These are phyloP conservation scores for Collichthys lucidus DNA, from an alignment of 2,113 vertebrate genomes.

Conservation along the genomic window DNA sequence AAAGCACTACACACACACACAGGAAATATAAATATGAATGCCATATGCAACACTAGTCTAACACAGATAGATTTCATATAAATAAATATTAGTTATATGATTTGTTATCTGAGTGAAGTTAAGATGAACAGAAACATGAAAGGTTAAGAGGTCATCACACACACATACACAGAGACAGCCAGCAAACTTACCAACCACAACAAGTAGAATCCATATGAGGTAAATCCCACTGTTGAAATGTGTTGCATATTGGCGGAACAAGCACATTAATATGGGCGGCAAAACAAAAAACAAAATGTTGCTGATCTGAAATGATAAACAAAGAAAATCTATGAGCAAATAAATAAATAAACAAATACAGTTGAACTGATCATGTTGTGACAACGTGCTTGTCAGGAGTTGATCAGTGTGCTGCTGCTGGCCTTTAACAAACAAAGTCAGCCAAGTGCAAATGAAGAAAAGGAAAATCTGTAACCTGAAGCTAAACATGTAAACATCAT, in stretches of 20 bases:
- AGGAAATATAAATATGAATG: no score
- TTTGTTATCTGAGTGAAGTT: not conserved
- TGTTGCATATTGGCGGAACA: constrained; percentile 95
- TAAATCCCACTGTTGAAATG: constrained; percentile 99
- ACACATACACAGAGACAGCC: not conserved
- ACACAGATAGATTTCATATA: not conserved
- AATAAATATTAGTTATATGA: no score
- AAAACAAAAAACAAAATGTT: constrained; percentile 98
- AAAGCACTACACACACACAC: no score
- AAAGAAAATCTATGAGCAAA: constrained; percentile 61
- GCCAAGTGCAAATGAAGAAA: constrained; percentile 28
- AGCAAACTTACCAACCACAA: constrained; percentile 95
- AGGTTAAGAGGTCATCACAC: constrained; percentile 29
- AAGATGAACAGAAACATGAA: not conserved
- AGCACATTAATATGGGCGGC: constrained; percentile 97
- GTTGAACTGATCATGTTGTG: constrained; percentile 34
- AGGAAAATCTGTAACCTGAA: constrained; percentile 18
- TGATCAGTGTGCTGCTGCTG: constrained; percentile 13
- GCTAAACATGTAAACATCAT: constrained; percentile 39
- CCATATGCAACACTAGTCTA: not conserved
- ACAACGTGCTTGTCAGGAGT: constrained; percentile 38
- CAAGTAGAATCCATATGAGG: constrained; percentile 96
- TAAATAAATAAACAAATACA: constrained; percentile 23
- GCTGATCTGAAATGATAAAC: constrained; percentile 92
- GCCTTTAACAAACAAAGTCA: constrained; percentile 17